These are phyloP conservation scores for Epinotia nisella DNA, from an alignment of 2,888 invertebrate genomes.

Conservation along the genomic window DNA sequence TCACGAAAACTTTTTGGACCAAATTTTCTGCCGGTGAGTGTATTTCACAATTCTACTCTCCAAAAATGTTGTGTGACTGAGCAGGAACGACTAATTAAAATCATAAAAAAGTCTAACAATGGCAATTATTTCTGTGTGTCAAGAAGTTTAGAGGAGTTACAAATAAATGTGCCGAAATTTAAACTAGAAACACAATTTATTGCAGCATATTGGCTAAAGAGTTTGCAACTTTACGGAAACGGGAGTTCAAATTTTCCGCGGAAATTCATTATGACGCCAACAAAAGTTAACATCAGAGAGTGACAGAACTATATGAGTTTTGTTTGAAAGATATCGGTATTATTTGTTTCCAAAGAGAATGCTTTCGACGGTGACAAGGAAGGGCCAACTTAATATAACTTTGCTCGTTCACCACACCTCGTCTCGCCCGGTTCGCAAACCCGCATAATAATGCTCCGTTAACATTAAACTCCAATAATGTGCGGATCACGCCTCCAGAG, in stretches of 20 bases:
- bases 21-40: too few species aligned
- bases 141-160: slow-evolving; percentile 28
- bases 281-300: slow-evolving; percentile 4
- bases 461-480: slow-evolving; percentile 68
- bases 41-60: slow-evolving; percentile 6
- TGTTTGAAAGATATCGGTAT: slow-evolving; percentile 45
- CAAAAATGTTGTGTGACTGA: slow-evolving; percentile 3
- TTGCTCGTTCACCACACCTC: slow-evolving; percentile 77
- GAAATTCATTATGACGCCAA: slow-evolving; percentile 9
- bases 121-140: slow-evolving; percentile 26
- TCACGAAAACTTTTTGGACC: too few species aligned
- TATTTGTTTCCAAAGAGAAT: slow-evolving; percentile 71
- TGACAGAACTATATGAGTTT: slow-evolving; percentile 17
- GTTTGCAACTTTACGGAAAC: slow-evolving; percentile 18
- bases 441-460: slow-evolving; percentile 71
- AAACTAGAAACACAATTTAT: slow-evolving; percentile 22
- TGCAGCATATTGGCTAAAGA: slow-evolving; percentile 6
- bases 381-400: slow-evolving; percentile 79
- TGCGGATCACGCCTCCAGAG: slow-evolving; percentile 65
- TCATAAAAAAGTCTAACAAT: slow-evolving; percentile 28
- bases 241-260: neutral
- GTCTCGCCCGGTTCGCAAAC: slow-evolving; percentile 65
- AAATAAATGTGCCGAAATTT: slow-evolving; percentile 23
- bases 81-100: slow-evolving; percentile 19
- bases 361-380: slow-evolving; percentile 61